Percentiles rank a stretch among this genome's conserved stretches.
phyloP scores from a whole-genome alignment of 2,113 vertebrate species.

The Cyanoderma ruficeps region DNA sequence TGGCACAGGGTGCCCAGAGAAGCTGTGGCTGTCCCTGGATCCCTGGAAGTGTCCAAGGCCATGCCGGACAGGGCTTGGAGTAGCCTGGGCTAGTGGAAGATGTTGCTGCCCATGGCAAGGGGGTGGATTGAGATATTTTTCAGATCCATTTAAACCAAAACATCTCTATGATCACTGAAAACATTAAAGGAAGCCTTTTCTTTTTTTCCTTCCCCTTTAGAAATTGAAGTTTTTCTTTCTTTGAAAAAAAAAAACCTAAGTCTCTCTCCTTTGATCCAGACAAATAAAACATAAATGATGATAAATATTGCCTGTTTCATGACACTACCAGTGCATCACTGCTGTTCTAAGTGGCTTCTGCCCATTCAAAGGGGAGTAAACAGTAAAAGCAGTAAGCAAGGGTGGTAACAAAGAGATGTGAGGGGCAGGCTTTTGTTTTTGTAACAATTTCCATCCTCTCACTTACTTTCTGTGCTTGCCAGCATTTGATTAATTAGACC shows the following conservation, averaged over 20 bases:
- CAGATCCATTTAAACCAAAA: neutral
- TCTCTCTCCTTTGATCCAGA: constrained; percentile 26
- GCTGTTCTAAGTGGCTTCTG: neutral
- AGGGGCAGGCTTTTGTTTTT: constrained; percentile 15
- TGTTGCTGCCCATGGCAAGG: neutral
- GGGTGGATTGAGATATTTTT: neutral
- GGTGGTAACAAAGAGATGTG: neutral
- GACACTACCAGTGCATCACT: neutral
- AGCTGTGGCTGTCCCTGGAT: neutral
- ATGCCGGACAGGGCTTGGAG: neutral
- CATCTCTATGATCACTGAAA: neutral
- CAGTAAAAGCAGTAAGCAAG: neutral
- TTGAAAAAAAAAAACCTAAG: neutral
- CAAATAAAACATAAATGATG: neutral
- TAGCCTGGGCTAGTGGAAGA: fast-evolving
- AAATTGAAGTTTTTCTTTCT: neutral
- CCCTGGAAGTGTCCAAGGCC: neutral
- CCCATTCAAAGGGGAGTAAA: neutral
- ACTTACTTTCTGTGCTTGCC: neutral
- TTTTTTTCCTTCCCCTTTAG: neutral
- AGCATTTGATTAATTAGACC: neutral
- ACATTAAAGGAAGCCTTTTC: neutral
- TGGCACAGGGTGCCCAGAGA: neutral
- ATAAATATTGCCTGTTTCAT: neutral
- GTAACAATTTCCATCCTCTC: neutral